Percentiles rank a stretch among this genome's conserved stretches.
phyloP scores from a whole-genome alignment of 2,888 invertebrate genomes.

The Nudaria mundana region DNA sequence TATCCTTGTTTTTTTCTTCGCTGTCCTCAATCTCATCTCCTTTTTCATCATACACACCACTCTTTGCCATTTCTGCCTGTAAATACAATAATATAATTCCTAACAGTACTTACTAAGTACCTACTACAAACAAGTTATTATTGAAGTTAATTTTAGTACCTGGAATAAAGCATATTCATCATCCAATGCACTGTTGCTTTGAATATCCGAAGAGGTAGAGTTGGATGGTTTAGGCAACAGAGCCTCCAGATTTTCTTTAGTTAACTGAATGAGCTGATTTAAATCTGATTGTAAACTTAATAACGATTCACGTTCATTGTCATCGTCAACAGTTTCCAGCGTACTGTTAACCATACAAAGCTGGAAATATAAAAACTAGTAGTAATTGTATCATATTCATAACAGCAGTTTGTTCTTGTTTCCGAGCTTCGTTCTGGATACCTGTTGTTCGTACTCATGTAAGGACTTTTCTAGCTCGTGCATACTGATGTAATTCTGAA shows the following conservation, averaged over 20 bases:
- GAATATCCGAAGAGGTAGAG: conserved; percentile 18
- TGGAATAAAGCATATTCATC: conserved; percentile 86
- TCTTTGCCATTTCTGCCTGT: conserved; percentile 79
- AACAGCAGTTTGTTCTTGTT: not conserved
- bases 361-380: conserved; percentile 54
- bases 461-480: conserved; percentile 60
- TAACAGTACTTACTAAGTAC: too few species aligned
- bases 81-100: conserved; percentile 21
- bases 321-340: conserved; percentile 65
- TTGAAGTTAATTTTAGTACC: too few species aligned
- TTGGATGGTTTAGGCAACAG: conserved; percentile 20
- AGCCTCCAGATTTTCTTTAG: conserved; percentile 80
- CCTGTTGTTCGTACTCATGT: conserved; percentile 67
- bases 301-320: conserved; percentile 79
- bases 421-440: conserved; percentile 26
- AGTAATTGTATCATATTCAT: conserved; percentile 6
- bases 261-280: conserved; percentile 85
- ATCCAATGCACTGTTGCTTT: conserved; percentile 50
- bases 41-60: conserved; percentile 62
- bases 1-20: conserved; percentile 55
- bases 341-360: conserved; percentile 83
- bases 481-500: conserved; percentile 45
- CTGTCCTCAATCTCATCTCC: conserved; percentile 37
- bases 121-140: too few species aligned
- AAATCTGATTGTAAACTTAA: conserved; percentile 83